Evolutionary conservation across 1,140 invertebrate genomes (phyloP).

Genomic region (Pseudomyrmex cubaensis): DNA sequence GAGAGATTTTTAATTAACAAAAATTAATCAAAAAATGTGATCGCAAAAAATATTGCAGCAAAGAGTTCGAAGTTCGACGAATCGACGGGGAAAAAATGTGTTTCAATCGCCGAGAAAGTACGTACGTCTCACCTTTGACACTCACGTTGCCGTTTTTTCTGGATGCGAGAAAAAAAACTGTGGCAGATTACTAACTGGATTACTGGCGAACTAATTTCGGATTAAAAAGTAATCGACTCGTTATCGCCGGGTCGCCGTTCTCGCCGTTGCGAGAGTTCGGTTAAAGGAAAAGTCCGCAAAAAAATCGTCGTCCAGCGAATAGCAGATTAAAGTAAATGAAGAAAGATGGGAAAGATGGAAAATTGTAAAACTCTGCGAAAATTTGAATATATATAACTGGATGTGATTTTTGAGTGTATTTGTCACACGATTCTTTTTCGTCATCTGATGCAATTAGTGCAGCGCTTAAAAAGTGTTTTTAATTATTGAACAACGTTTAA

Average conservation of each 20-base stretch:
- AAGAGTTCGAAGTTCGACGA: neutral
- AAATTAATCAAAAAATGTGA: slow-evolving; percentile 15
- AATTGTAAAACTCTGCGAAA: slow-evolving; percentile 6
- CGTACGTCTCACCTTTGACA: neutral
- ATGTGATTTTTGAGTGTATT: neutral
- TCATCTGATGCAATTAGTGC: neutral
- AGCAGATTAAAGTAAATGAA: slow-evolving; percentile 58
- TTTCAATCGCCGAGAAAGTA: no score
- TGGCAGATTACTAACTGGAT: slow-evolving; percentile 67
- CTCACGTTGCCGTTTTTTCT: slow-evolving; percentile 25
- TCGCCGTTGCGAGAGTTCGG: neutral
- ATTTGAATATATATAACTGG: slow-evolving; percentile 9
- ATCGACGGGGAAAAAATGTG: no score
- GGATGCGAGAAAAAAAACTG: slow-evolving; percentile 29
- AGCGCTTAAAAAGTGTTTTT: no score
- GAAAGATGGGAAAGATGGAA: slow-evolving; percentile 46
- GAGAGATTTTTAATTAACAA: neutral
- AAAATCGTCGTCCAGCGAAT: slow-evolving; percentile 8
- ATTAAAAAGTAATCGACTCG: slow-evolving; percentile 70
- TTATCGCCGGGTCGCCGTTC: slow-evolving; percentile 2
- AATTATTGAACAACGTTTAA: no score
- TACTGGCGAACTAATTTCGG: slow-evolving; percentile 70
- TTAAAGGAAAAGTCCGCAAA: slow-evolving; percentile 40
- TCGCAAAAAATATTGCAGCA: neutral
- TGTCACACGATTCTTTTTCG: neutral